Evolutionary conservation across 1,140 invertebrate species (phyloP), one percentile per base, ranked within the genome.

Genomic region (Camponotus floridanus): DNA sequence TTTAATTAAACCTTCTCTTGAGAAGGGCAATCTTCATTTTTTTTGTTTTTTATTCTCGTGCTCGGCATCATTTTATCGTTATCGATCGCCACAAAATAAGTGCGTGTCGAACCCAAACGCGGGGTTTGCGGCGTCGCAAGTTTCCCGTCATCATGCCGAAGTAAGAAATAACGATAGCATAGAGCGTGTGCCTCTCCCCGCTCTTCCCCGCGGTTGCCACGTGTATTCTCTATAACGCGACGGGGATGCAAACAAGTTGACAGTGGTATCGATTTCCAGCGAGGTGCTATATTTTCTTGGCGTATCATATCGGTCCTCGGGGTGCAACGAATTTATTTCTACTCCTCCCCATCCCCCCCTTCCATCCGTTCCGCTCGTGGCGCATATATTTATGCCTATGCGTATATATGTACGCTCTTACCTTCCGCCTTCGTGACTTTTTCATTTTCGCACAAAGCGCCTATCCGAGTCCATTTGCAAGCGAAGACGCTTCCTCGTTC

Each of bases 391-490:
- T 78, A 78, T 90, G 68, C 71, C 76, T 90, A 61, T 73, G 64
- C 64, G 88, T 83, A 83, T 81, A 86, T 70, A 86, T 81, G 76
- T 67, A 67, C 76, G 65, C 70, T 51, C 83, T 90, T 90, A 86
- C 79, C 84, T 91, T 91, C 90, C 90, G 86, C 83, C 78, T 81
- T 90, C 89, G 84, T 91, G 90, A 91, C 83, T 91, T 90, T 91
- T 88, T 91, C 90, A 91, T 91, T 90, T 91, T 91, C 90, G 90
- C 80, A 90, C 89, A 90, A 90, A 90, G 87, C 90, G 42, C 84
- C 87, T 87, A 90, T 87, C 84, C 89, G 74, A 74, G 88, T 81
- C 89, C 80, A 90, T 88, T 85, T 74, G 62, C 64, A 61, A 87
- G 78, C 86, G 61, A 65, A 76, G 59, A 51, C 55, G n/a, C 67